Percentiles rank a stretch among this genome's conserved stretches.
Evolutionary conservation across 2,888 invertebrate genomes (phyloP).

Genomic region (Noctua comes): DNA sequence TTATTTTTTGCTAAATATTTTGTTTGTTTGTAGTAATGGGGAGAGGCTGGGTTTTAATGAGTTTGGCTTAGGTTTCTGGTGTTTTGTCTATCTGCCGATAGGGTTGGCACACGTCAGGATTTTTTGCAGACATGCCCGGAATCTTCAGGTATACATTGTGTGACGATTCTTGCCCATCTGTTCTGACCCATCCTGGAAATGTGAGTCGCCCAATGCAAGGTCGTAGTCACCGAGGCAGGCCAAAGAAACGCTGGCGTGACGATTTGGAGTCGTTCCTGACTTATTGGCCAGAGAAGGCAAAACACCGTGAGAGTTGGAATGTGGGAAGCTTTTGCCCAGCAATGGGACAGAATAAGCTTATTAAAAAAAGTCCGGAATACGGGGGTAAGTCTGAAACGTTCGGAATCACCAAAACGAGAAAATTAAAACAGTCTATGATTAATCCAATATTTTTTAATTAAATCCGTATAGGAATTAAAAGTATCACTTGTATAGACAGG

Average conservation of each 20-base stretch:
- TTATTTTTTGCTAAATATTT: no score
- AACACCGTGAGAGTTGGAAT: no score
- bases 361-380: background rate
- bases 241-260: no score
- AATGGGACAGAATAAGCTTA: no score
- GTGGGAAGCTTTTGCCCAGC: no score
- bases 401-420: background rate
- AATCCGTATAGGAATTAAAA: background rate
- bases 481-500: background rate
- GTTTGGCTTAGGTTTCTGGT: conserved; percentile 8
- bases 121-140: background rate
- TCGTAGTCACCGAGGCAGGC: no score
- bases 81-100: background rate
- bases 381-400: background rate
- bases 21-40: background rate
- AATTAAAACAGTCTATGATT: background rate
- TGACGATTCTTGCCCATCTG: no score
- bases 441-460: background rate
- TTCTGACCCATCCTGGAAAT: no score
- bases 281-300: no score
- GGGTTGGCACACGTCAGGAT: background rate
- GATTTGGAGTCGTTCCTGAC: no score
- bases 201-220: no score
- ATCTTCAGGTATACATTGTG: background rate
- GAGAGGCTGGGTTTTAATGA: conserved; percentile 14